Evolutionary conservation across 2,888 invertebrate genomes (phyloP).

Genomic region (Carabus problematicus): DNA sequence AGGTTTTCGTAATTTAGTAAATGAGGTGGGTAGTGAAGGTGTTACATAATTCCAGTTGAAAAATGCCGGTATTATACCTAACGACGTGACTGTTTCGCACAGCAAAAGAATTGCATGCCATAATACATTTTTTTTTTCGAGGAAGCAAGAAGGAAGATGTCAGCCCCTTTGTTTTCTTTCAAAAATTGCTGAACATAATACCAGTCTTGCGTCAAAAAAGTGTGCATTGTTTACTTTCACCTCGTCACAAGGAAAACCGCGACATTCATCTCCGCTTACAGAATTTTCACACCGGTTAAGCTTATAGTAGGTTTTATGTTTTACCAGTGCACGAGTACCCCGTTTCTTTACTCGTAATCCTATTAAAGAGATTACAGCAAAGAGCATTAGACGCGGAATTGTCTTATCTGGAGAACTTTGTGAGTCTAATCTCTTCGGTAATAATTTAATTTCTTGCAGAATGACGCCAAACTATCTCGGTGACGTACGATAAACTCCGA

Average conservation of each 20-base stretch:
- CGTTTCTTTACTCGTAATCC: conserved; percentile 33
- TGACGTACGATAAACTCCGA: conserved; percentile 11
- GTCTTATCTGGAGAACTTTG: conserved; percentile 40
- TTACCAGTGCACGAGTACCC: neutral
- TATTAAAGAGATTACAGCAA: conserved; percentile 41
- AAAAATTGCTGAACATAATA: neutral
- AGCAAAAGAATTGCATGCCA: too few species aligned
- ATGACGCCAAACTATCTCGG: conserved; percentile 23
- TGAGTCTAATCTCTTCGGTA: conserved; percentile 37
- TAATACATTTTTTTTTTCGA: too few species aligned
- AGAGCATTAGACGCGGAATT: conserved; percentile 40
- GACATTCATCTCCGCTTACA: conserved; percentile 22
- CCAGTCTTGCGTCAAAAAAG: neutral
- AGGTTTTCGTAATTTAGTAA: too few species aligned
- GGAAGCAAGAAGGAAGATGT: too few species aligned
- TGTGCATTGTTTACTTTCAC: conserved; percentile 15
- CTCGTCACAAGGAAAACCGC: neutral
- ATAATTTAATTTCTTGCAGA: conserved; percentile 37
- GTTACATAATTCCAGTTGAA: too few species aligned
- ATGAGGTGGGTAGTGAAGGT: too few species aligned
- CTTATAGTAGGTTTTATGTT: conserved; percentile 6
- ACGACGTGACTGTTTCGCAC: too few species aligned
- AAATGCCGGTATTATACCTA: too few species aligned
- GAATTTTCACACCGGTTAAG: conserved; percentile 15
- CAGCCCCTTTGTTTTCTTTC: neutral